These are phyloP conservation scores for Acanthosoma haemorrhoidale DNA, from an alignment of 2,888 invertebrate species.

Conservation along the genomic window DNA sequence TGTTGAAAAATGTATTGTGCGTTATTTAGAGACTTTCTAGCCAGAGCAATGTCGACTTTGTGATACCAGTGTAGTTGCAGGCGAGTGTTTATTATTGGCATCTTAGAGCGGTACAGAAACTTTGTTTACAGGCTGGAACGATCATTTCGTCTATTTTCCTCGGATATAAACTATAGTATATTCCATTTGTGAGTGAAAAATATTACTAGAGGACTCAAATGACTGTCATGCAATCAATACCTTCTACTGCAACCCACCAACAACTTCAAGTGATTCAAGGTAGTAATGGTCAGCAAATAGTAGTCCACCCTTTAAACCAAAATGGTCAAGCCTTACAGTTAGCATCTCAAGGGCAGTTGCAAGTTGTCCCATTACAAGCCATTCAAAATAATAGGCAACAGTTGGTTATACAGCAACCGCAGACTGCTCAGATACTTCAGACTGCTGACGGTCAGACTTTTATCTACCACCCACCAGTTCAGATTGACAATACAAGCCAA, in stretches of 20 bases:
- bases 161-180: slow-evolving; percentile 25
- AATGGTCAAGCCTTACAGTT: slow-evolving; percentile 57
- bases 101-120: not conserved
- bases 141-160: not conserved
- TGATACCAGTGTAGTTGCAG: not conserved
- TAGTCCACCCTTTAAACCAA: slow-evolving; percentile 62
- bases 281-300: slow-evolving; percentile 64
- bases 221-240: slow-evolving; percentile 46
- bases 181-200: slow-evolving; percentile 46
- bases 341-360: slow-evolving; percentile 59
- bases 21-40: too few relatives aligned
- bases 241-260: slow-evolving; percentile 45
- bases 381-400: slow-evolving; percentile 44
- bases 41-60: not conserved
- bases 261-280: slow-evolving; percentile 57
- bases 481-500: slow-evolving; percentile 42
- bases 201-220: slow-evolving; percentile 38
- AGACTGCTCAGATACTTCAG: slow-evolving; percentile 77
- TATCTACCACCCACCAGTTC: slow-evolving; percentile 61
- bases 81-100: slow-evolving; percentile 1
- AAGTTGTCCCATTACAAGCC: slow-evolving; percentile 60
- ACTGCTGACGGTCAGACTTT: slow-evolving; percentile 90
- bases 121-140: not conserved
- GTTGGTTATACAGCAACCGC: slow-evolving; percentile 58
- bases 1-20: too few relatives aligned